Base-by-base conservation (phyloP, 2,797 vertebrate genomes). In the Sebastes trivittatus region DNA sequence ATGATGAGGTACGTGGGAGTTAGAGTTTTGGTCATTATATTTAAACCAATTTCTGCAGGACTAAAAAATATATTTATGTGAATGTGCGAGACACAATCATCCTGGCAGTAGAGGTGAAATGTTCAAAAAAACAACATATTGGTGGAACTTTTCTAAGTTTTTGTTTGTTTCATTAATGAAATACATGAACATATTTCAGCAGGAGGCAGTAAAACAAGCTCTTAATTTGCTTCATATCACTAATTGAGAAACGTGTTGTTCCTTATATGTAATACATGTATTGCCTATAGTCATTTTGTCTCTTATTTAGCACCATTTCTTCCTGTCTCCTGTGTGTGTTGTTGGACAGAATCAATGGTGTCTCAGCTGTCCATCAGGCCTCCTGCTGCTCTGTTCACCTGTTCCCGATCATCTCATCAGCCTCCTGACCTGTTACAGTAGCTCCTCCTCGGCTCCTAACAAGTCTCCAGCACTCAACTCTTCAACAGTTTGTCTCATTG, bases 1-100 rank as follows among this genome's bases (percentile, higher is more conserved):
- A 87, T 85, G 64, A 11, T 14, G 22, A 30, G 64, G 13, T 66
- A 25, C 69, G 75, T 82, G 27, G 34, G 46, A 72, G 55, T 34
- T 54, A 16, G 4, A 23, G 23, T 2, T 7, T 7, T 23, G 29
- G 13, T 69, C n/a, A n/a, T 11, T 49, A 27, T 46, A 65, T 27
- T 27, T 6, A 20, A 49, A 49, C 46, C 46, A 49, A 49, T 20
- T 20, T 49, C 46, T 49, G 18, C 46, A 20, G 0, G 46, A 49
- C 46, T 49, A 49, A 49, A 49, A 49, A 49, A 20, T 20, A 4
- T 7, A 1, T 20, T 49, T 49, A 2, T 20, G 46, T 9, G 18
- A 20, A 20, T 49, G 46, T 49, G 46, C 16, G 0, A 49, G 18
- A 49, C 46, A 8, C 46, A 49, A 4, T 49, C 46, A 49, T 20